These are phyloP conservation scores for Eurystomus gularis DNA, from an alignment of 2,113 vertebrate genomes.

Conservation along the genomic window DNA sequence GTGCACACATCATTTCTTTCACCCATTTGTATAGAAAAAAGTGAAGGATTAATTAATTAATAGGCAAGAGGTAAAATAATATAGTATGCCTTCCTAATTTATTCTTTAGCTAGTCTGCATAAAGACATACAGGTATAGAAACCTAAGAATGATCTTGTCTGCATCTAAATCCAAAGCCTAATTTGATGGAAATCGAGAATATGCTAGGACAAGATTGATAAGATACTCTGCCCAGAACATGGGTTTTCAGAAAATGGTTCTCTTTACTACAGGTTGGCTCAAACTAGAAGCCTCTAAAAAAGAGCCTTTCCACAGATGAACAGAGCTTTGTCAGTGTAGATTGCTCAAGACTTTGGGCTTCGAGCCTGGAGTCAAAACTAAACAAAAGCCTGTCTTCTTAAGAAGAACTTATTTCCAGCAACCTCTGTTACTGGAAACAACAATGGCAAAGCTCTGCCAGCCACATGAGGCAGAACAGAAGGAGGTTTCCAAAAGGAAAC, in stretches of 20 bases:
- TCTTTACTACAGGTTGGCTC: neutral
- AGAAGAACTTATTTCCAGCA: neutral
- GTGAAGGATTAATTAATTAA: neutral
- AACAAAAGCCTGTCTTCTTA: neutral
- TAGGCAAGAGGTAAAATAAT: neutral
- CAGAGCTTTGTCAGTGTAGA: neutral
- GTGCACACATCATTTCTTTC: neutral
- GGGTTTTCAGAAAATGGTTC: neutral
- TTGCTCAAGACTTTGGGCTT: neutral
- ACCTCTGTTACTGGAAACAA: neutral
- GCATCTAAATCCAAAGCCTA: neutral
- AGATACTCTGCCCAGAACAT: neutral
- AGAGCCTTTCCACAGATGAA: neutral
- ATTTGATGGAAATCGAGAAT: neutral
- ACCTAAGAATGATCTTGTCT: neutral
- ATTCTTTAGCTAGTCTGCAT: rapidly evolving
- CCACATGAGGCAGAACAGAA: neutral
- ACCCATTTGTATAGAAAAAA: neutral
- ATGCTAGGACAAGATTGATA: neutral
- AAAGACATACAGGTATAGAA: neutral
- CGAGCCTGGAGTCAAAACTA: neutral
- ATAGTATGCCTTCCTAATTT: neutral
- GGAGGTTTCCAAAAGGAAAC: neutral
- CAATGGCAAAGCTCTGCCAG: neutral
- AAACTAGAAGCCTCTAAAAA: neutral